Evolutionary conservation across 2,888 invertebrate species (phyloP).

Genomic region (Aradus depressus): DNA sequence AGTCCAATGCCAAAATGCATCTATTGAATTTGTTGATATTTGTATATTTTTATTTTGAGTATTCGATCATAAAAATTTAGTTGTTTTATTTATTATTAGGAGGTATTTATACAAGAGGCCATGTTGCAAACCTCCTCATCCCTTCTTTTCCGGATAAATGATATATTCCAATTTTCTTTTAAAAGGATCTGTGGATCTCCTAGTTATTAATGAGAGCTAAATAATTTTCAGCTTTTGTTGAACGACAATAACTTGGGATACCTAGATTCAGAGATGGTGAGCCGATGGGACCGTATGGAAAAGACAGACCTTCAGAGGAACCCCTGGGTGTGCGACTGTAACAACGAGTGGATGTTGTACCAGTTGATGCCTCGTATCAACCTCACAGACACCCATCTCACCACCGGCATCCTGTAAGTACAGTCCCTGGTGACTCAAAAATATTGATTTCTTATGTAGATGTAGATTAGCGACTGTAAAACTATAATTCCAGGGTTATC

Average conservation of each 20-base stretch:
- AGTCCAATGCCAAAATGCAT: too few relatives aligned
- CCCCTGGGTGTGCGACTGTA: slow-evolving; percentile 67
- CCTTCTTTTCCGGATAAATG: too few relatives aligned
- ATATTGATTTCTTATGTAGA: neutral
- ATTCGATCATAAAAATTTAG: too few relatives aligned
- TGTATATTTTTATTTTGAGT: too few relatives aligned
- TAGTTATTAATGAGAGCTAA: too few relatives aligned
- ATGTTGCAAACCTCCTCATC: too few relatives aligned
- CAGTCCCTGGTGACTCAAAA: neutral
- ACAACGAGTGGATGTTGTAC: slow-evolving; percentile 65
- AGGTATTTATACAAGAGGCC: too few relatives aligned
- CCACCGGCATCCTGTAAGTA: slow-evolving; percentile 19
- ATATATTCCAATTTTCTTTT: too few relatives aligned
- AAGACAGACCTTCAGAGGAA: slow-evolving; percentile 58
- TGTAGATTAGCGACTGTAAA: neutral
- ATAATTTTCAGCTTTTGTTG: slow-evolving; percentile 49
- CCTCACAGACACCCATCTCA: slow-evolving; percentile 23
- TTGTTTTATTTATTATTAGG: too few relatives aligned
- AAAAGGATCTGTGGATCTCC: too few relatives aligned
- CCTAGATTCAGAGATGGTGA: slow-evolving; percentile 51
- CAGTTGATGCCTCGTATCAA: slow-evolving; percentile 47
- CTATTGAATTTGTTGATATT: too few relatives aligned
- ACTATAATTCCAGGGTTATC: neutral
- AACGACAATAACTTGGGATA: slow-evolving; percentile 58
- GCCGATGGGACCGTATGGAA: slow-evolving; percentile 58